phyloP scores from a whole-genome alignment of 2,888 invertebrate genomes.

The Hirtodrosophila histrioides region DNA sequence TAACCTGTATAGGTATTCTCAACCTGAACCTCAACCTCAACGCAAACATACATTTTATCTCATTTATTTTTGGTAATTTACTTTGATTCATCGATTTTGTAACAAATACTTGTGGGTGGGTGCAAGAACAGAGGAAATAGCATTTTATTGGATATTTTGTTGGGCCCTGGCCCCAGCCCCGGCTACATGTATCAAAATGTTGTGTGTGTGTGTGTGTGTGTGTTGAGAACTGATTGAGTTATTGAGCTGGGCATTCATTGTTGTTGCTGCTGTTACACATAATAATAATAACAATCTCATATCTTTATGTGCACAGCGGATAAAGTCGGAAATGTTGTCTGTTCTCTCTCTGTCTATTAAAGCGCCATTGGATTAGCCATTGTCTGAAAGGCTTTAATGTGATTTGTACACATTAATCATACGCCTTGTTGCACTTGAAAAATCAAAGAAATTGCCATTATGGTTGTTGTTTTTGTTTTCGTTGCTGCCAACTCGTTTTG shows the following conservation, averaged over 20 bases:
- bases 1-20: slow-evolving; percentile 32
- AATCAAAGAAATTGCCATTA: slow-evolving; percentile 23
- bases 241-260: slow-evolving; percentile 56
- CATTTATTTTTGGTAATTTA: slow-evolving; percentile 79
- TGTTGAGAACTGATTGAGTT: slow-evolving; percentile 73
- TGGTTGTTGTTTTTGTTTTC: no score
- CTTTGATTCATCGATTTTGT: slow-evolving; percentile 80
- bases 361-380: slow-evolving; percentile 32
- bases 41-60: slow-evolving; percentile 69
- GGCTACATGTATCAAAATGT: slow-evolving; percentile 56
- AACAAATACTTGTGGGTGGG: slow-evolving; percentile 53
- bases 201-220: slow-evolving; percentile 27
- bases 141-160: slow-evolving; percentile 48
- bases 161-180: slow-evolving; percentile 3
- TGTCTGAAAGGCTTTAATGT: slow-evolving; percentile 60
- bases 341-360: slow-evolving; percentile 22
- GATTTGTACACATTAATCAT: slow-evolving; percentile 69
- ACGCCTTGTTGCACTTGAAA: slow-evolving; percentile 62
- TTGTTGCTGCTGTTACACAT: slow-evolving; percentile 33
- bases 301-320: slow-evolving; percentile 46
- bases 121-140: slow-evolving; percentile 20
- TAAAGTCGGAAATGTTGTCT: slow-evolving; percentile 19
- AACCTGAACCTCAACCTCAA: no score
- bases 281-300: slow-evolving; percentile 58
- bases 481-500: slow-evolving; percentile 11